These are phyloP conservation scores for Drosophila orena DNA, from an alignment of 1,140 invertebrate species.

Conservation along the genomic window DNA sequence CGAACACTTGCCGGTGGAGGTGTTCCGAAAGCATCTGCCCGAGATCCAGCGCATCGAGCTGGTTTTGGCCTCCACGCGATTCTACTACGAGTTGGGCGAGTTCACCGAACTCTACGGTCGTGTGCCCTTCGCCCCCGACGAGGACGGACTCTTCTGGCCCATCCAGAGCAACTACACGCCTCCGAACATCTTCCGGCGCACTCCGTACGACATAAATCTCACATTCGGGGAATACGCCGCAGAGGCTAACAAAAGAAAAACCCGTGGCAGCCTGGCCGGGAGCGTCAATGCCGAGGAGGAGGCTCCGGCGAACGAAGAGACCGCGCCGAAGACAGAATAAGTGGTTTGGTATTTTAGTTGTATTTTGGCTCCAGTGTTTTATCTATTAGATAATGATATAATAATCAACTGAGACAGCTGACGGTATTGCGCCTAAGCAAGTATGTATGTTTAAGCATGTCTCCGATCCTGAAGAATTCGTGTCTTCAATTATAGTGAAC, in stretches of 20 bases:
- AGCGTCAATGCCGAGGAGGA: background rate
- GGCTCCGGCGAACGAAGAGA: background rate
- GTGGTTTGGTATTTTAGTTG: too few species aligned
- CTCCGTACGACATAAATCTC: constrained; percentile 71
- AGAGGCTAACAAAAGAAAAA: constrained; percentile 17
- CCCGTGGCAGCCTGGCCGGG: background rate
- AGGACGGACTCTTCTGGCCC: constrained; percentile 69
- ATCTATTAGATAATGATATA: too few species aligned
- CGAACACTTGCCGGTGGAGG: constrained; percentile 21
- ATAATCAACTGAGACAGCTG: too few species aligned
- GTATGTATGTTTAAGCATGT: too few species aligned
- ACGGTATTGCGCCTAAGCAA: background rate
- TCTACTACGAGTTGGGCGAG: constrained; percentile 60
- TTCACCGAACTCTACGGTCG: constrained; percentile 47
- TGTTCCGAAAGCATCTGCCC: constrained; percentile 58
- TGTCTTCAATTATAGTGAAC: too few species aligned
- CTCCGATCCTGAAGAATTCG: too few species aligned
- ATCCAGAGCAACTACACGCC: constrained; percentile 69
- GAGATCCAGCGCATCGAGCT: constrained; percentile 80
- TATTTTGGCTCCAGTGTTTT: background rate
- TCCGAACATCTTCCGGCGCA: constrained; percentile 62
- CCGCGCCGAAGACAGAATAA: background rate
- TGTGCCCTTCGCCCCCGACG: constrained; percentile 51
- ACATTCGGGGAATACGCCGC: constrained; percentile 66
- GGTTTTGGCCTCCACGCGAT: constrained; percentile 59